Base-by-base conservation (phyloP, 1,140 invertebrate species). In the Sminthurides bifidus region DNA sequence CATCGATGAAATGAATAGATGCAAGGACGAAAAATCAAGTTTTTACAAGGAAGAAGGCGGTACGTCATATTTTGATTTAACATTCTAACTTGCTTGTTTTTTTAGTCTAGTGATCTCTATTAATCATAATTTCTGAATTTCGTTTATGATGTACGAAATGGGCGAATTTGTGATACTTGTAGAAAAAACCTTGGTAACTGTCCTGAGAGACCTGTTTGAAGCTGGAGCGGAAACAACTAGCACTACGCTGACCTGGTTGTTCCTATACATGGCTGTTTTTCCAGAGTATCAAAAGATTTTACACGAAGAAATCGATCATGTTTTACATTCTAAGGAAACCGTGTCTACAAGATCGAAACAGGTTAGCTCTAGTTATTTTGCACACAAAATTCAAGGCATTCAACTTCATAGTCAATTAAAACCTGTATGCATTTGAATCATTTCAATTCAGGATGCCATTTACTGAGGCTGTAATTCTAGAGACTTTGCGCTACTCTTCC, bases 201-300 rank as follows among this genome's bases (percentile, higher is more conserved):
- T 21, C 3, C 23, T 40, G 17, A n/a, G 8, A 24, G 50, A 40
- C 26, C 23, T 52, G 33, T 52, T 52, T n/a, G 33, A 40, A 6
- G 33, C 37, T 2, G 66, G 66, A 23, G 66, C 68, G 29, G 73
- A 75, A 44, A 77, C 75, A 3, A 76, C 74, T 14, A 63, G 70
- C n/a, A 70, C 66, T 43, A 71, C 70, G 14, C 27, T 59, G 2
- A 53, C 37, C 15, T 55, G 45, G 12, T 6, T 29, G 14, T 40
- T 54, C 23, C 45, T 59, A 5, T 54, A 48, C 23, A 35, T 59
- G 37, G 21, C 52, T n/a, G n/a, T 40, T 4, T 48, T 38, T 8
- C 24, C 43, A 3, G 57, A 40, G 29, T 44, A 38, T 15, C 52
- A 54, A 31, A 29, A 30, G 14, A 49, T 41, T 33, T 23, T 58